A percentile compares a stretch with the other conserved stretches of the same genome.
phyloP scores from a whole-genome alignment of 2,888 invertebrate genomes.

The Belgica antarctica region DNA sequence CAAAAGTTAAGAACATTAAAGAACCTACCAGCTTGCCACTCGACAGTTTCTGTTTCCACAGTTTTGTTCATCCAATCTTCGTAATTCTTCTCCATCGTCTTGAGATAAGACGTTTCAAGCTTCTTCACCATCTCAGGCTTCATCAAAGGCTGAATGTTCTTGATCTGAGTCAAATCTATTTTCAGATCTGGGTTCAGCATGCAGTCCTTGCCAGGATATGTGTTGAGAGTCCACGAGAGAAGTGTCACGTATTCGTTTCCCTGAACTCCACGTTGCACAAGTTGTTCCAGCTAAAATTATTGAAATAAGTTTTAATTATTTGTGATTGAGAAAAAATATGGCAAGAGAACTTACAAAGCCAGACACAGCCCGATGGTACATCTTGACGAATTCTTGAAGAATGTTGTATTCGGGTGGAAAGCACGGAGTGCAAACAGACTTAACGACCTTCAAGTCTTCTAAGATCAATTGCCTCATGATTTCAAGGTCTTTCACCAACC shows the following conservation, averaged over 20 bases:
- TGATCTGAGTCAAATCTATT: slow-evolving; percentile 65
- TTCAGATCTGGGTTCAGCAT: slow-evolving; percentile 85
- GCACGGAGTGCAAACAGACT: slow-evolving; percentile 85
- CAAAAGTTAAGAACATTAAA: too few relatives aligned
- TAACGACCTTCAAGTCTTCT: slow-evolving; percentile 88
- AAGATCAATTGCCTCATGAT: slow-evolving; percentile 79
- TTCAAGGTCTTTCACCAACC: slow-evolving; percentile 93
- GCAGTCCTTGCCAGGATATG: slow-evolving; percentile 83
- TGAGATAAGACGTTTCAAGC: slow-evolving; percentile 78
- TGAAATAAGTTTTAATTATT: slow-evolving; percentile 22
- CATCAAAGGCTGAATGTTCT: slow-evolving; percentile 66
- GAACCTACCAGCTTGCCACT: slow-evolving; percentile 89
- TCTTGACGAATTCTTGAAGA: slow-evolving; percentile 81
- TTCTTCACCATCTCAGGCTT: slow-evolving; percentile 70
- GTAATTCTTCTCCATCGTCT: slow-evolving; percentile 83
- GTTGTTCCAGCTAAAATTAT: slow-evolving; percentile 71
- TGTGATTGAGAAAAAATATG: too few relatives aligned
- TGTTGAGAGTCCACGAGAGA: slow-evolving; percentile 87
- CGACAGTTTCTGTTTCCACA: slow-evolving; percentile 83
- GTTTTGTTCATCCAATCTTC: slow-evolving; percentile 96
- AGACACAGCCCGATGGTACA: slow-evolving; percentile 90
- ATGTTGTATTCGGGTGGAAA: slow-evolving; percentile 96
- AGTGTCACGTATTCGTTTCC: slow-evolving; percentile 96
- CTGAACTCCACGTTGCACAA: slow-evolving; percentile 83
- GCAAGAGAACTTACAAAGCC: slow-evolving; percentile 63